Evolutionary conservation across 2,888 invertebrate species (phyloP).

Genomic region (Drosophila ustulata): DNA sequence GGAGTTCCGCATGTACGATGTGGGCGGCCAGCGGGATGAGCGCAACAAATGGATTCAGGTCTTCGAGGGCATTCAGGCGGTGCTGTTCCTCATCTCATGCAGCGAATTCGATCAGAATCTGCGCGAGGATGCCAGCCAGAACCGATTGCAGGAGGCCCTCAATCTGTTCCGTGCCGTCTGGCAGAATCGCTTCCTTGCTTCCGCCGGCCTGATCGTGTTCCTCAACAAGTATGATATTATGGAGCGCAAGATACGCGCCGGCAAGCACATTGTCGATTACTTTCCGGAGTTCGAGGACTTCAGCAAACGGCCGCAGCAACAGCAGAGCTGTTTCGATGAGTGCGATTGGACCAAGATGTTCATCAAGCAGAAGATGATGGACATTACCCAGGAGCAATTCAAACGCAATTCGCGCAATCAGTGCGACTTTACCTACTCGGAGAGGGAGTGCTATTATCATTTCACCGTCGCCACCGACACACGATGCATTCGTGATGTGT

Average conservation of each 20-base stretch:
- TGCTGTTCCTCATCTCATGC: conserved; percentile 92
- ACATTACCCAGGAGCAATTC: conserved; percentile 86
- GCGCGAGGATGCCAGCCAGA: conserved; percentile 89
- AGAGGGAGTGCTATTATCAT: conserved; percentile 89
- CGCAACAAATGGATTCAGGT: conserved; percentile 94
- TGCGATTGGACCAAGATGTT: conserved; percentile 89
- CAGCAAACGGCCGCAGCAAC: conserved; percentile 85
- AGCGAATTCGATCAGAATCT: conserved; percentile 92
- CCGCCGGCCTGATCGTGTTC: conserved; percentile 92
- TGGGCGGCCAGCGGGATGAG: conserved; percentile 93
- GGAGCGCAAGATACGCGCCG: conserved; percentile 89
- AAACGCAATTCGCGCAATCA: conserved; percentile 83
- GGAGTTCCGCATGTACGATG: conserved; percentile 93
- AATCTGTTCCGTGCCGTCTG: conserved; percentile 91
- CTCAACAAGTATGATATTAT: conserved; percentile 93
- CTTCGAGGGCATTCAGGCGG: conserved; percentile 93
- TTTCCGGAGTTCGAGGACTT: conserved; percentile 89
- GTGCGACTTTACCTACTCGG: conserved; percentile 82
- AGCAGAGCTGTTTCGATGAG: conserved; percentile 86
- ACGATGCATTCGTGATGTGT: conserved; percentile 89
- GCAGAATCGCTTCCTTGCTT: conserved; percentile 89
- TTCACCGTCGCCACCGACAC: conserved; percentile 92
- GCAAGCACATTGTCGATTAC: conserved; percentile 88
- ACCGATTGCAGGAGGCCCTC: conserved; percentile 90
- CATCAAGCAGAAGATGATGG: conserved; percentile 88